Conservation (phyloP, 2,888 invertebrate genomes). For the Sinohyriopsis cumingii region DNA sequence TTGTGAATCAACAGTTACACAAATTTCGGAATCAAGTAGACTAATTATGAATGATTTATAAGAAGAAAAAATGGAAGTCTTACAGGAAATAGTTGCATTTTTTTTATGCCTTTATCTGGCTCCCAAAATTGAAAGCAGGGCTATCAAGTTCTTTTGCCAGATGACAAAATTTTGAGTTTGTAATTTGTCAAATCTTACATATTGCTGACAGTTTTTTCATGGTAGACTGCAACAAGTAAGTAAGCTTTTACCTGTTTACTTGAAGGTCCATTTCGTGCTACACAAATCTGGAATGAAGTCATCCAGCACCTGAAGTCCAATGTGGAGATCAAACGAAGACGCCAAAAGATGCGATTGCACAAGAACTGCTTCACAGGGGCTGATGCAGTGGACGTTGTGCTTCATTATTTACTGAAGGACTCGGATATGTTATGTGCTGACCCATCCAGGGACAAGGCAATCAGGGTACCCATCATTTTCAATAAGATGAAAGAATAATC, state of each 20-base stretch:
- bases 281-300: slow-evolving; percentile 69
- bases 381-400: slow-evolving; percentile 67
- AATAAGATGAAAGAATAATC: background rate
- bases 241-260: background rate
- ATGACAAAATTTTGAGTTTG: too few relatives aligned
- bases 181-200: too few relatives aligned
- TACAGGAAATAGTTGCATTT: too few relatives aligned
- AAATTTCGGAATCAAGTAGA: too few relatives aligned
- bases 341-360: slow-evolving; percentile 61
- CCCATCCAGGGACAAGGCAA: slow-evolving; percentile 63
- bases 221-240: too few relatives aligned
- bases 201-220: too few relatives aligned
- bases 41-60: too few relatives aligned
- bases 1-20: too few relatives aligned
- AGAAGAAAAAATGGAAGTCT: too few relatives aligned
- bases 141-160: too few relatives aligned
- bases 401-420: slow-evolving; percentile 61
- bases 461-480: slow-evolving; percentile 48
- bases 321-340: slow-evolving; percentile 62
- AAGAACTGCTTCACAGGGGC: slow-evolving; percentile 67
- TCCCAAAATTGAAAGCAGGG: too few relatives aligned
- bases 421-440: slow-evolving; percentile 57
- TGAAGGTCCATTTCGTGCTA: slow-evolving; percentile 65
- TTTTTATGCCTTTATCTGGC: too few relatives aligned
- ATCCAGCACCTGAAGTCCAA: slow-evolving; percentile 59